Conservation (phyloP, 2,797 vertebrate species). For the Holocentrus rufus region DNA sequence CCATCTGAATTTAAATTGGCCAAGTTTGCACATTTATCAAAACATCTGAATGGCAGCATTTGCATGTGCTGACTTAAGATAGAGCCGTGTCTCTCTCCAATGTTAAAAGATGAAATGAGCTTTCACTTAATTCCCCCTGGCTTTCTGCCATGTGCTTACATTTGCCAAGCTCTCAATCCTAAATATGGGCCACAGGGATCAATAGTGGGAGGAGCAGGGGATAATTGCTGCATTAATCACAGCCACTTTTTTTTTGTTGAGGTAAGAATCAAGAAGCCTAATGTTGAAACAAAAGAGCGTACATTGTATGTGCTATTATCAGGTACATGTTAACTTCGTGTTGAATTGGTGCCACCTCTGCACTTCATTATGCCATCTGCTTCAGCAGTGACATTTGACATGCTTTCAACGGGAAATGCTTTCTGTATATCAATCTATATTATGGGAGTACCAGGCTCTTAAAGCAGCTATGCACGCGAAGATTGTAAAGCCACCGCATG, state of each 20-base stretch:
- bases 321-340: conserved; percentile 15
- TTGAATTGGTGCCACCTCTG: background rate
- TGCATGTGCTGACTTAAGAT: conserved; percentile 56
- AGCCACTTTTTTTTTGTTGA: conserved; percentile 50
- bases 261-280: conserved; percentile 37
- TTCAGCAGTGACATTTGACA: too few relatives aligned
- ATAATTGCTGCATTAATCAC: conserved; percentile 72
- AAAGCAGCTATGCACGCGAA: conserved; percentile 39
- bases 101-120: conserved; percentile 55
- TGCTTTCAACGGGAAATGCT: background rate
- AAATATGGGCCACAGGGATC: conserved; percentile 61
- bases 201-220: conserved; percentile 62
- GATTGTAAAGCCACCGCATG: conserved; percentile 31
- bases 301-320: conserved; percentile 14
- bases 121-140: conserved; percentile 55
- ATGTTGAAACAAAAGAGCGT: conserved; percentile 47
- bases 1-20: conserved; percentile 14
- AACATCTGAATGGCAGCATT: background rate
- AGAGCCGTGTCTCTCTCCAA: conserved; percentile 19
- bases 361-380: background rate
- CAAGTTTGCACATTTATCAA: conserved; percentile 21
- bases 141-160: conserved; percentile 43
- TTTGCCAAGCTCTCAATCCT: conserved; percentile 57
- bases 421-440: conserved; percentile 4
- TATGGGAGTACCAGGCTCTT: conserved; percentile 10